phyloP scores from a whole-genome alignment of 2,797 vertebrate genomes.

The Sitta carolinensis region DNA sequence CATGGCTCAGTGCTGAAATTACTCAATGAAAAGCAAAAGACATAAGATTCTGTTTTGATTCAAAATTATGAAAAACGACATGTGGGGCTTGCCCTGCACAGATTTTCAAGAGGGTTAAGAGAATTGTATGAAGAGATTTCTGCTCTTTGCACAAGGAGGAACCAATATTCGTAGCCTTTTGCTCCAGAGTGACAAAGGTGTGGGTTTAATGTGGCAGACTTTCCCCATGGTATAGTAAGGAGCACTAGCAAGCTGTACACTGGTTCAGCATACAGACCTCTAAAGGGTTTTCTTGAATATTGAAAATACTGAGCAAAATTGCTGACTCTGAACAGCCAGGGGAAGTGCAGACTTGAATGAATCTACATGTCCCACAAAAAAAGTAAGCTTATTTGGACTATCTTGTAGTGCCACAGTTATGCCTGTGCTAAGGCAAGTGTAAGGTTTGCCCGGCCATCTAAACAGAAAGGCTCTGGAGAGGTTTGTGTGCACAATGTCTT shows the following conservation, averaged over 20 bases:
- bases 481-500: not conserved
- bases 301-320: not conserved
- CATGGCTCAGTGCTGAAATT: not conserved
- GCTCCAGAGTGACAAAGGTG: not conserved
- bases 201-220: not conserved
- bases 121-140: not conserved
- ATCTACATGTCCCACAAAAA: not conserved
- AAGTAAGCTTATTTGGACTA: not conserved
- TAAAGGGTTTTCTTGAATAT: not conserved
- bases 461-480: not conserved
- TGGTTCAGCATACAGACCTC: not conserved
- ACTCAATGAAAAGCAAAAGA: not conserved
- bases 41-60: not conserved
- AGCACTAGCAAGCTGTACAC: not conserved
- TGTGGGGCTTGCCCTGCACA: not conserved
- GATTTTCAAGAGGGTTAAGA: not conserved
- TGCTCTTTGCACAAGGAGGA: not conserved
- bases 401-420: not conserved
- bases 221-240: not conserved
- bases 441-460: not conserved
- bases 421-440: not conserved
- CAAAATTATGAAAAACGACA: not conserved
- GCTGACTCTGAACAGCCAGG: not conserved
- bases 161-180: not conserved
- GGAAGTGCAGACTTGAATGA: not conserved